phyloP scores from a whole-genome alignment of 2,888 invertebrate genomes.

The Tipula vernalis region DNA sequence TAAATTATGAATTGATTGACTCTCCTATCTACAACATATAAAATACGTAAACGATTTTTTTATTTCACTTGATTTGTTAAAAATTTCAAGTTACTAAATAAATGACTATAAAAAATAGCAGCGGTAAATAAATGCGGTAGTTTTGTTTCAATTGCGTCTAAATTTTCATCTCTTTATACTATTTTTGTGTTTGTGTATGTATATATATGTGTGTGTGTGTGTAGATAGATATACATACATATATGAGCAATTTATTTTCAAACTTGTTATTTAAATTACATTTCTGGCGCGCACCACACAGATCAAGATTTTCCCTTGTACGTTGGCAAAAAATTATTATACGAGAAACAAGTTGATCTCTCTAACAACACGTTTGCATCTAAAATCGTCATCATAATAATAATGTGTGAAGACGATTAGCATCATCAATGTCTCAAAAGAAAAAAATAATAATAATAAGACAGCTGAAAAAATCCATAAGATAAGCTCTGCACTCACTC shows the following conservation, averaged over 20 bases:
- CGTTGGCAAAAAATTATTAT: background rate
- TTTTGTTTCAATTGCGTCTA: background rate
- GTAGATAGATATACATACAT: no score
- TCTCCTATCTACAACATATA: background rate
- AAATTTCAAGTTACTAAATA: background rate
- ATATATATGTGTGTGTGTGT: no score
- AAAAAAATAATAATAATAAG: background rate
- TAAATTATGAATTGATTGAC: background rate
- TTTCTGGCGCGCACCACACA: background rate
- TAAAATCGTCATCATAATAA: background rate
- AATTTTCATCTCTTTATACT: background rate
- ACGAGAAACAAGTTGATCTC: background rate
- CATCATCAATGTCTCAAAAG: background rate
- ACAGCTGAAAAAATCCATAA: background rate
- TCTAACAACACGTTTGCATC: background rate
- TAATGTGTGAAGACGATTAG: background rate
- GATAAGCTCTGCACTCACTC: background rate
- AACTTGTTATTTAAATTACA: background rate
- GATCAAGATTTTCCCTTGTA: background rate
- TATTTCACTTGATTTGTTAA: background rate
- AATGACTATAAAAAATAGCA: background rate
- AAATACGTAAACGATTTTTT: background rate
- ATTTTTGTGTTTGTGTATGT: background rate
- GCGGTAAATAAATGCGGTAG: background rate
- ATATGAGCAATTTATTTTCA: background rate